Evolutionary conservation across 1,140 invertebrate genomes (phyloP).

Genomic region (Anoplolepis gracilipes): DNA sequence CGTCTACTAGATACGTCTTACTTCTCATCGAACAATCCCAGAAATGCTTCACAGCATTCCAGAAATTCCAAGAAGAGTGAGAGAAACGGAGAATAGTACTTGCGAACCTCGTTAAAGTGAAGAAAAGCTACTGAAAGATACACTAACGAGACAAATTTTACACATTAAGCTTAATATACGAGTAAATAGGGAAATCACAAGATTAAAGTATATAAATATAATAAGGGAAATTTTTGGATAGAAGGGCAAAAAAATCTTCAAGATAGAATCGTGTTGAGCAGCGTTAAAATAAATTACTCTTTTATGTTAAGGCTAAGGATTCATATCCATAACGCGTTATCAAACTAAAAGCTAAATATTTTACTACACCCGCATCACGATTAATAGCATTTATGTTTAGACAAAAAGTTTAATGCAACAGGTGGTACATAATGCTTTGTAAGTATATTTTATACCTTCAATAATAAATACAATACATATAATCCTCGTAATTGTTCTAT

Average conservation of each 20-base stretch:
- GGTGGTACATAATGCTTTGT: slow-evolving; percentile 8
- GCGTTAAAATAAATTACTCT: not conserved
- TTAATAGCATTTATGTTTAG: slow-evolving; percentile 48
- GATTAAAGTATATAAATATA: not conserved
- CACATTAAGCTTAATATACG: not conserved
- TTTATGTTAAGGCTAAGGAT: not conserved
- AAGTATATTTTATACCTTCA: not conserved
- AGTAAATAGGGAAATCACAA: not conserved
- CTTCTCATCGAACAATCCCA: slow-evolving; percentile 56
- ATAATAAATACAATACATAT: slow-evolving; percentile 7
- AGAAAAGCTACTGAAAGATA: not conserved
- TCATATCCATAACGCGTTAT: not conserved
- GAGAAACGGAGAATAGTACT: slow-evolving; percentile 27
- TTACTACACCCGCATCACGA: not conserved
- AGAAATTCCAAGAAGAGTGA: slow-evolving; percentile 50
- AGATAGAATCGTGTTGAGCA: not conserved
- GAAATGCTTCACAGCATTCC: slow-evolving; percentile 49
- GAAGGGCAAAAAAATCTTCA: not conserved
- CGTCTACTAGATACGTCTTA: slow-evolving; percentile 61
- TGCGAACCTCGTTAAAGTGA: slow-evolving; percentile 1
- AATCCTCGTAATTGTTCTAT: slow-evolving; percentile 1
- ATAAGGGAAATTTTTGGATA: not conserved
- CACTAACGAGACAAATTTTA: not conserved
- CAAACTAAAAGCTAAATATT: not conserved
- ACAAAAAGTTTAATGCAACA: slow-evolving; percentile 56